Evolutionary conservation across 1,140 invertebrate genomes (phyloP), one percentile per base, ranked within the genome.

Genomic region (Drosophila baimaii): DNA sequence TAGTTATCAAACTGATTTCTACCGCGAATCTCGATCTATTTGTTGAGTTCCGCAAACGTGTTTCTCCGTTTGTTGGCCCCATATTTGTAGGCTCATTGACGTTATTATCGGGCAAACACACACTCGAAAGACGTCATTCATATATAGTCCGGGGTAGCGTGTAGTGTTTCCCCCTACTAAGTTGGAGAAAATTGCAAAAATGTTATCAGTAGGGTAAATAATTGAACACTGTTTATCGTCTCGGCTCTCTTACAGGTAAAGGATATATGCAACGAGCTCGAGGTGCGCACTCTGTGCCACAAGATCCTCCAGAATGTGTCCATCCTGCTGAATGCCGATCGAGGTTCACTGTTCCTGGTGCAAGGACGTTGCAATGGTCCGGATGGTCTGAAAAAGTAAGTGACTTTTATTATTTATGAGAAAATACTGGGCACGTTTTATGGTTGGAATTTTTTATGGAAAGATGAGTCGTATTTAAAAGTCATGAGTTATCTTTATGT

Each of bases 231-330:
- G 5, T 37, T 54, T 54, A 25, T 25, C 17, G 19, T 41, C 56
- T 35, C 19, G 35, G 12, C 25, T 25, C 6, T 27, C 23, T 51
- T 65, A 27, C 51, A 96, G 96, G 96, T 97, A 57, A 98, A 98
- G 93, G 98, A 98, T 92, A 98, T 99, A 82, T 99, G 97, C 93
- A 98, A 98, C 92, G 98, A 99, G 92, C 92, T 99, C 81, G 98
- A 99, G 84, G 96, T 99, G 19, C 95, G 97, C 62, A 97, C 97
- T 15, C 92, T 99, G 72, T 98, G 98, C 91, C 97, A 98, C 93
- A 99, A 99, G 93, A 99, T 99, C 85, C 94, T 99, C 23, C 98
- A 98, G 92, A 99, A 99, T 90, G 97, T 99, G 19, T 97, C 96
- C 78, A 97, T 98, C 55, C 93, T 99, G 7, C 93, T 98, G 54